phyloP scores from a whole-genome alignment of 1,140 invertebrate species.

The Agraylea sexmaculata region DNA sequence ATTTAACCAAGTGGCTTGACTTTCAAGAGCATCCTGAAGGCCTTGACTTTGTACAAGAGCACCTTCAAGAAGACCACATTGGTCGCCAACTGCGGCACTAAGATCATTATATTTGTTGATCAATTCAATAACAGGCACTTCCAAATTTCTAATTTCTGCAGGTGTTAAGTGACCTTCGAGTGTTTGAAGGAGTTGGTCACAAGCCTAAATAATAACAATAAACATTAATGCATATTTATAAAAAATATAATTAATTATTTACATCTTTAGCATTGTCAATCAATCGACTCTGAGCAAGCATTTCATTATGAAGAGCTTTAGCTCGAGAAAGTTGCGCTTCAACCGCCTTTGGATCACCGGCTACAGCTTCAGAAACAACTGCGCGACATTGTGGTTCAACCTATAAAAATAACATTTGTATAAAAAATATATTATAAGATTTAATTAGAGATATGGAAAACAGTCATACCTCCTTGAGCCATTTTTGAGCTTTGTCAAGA shows the following conservation, averaged over 20 bases:
- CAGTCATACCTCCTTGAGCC: slow-evolving; percentile 60
- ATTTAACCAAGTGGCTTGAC: slow-evolving; percentile 72
- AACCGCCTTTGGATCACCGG: slow-evolving; percentile 74
- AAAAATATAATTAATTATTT: slow-evolving; percentile 22
- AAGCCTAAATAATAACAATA: slow-evolving; percentile 36
- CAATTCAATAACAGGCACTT: slow-evolving; percentile 65
- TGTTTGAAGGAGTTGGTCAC: slow-evolving; percentile 57
- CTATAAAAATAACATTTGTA: slow-evolving; percentile 19
- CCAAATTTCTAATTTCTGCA: slow-evolving; percentile 62
- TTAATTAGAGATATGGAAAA: no score
- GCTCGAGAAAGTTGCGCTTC: slow-evolving; percentile 78
- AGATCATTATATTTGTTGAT: slow-evolving; percentile 68
- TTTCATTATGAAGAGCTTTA: slow-evolving; percentile 76
- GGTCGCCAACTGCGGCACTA: slow-evolving; percentile 54
- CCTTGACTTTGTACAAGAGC: slow-evolving; percentile 87
- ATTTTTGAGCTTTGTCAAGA: slow-evolving; percentile 67
- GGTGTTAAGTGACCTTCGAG: slow-evolving; percentile 70
- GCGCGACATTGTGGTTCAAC: slow-evolving; percentile 65
- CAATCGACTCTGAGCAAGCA: slow-evolving; percentile 71
- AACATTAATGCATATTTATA: slow-evolving; percentile 5
- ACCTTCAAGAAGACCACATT: slow-evolving; percentile 76
- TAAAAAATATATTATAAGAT: background rate
- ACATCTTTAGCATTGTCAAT: slow-evolving; percentile 67
- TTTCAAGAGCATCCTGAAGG: slow-evolving; percentile 84
- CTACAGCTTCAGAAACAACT: slow-evolving; percentile 67